These are phyloP conservation scores for Drosophila bifasciata DNA, from an alignment of 1,140 invertebrate species.

Conservation along the genomic window DNA sequence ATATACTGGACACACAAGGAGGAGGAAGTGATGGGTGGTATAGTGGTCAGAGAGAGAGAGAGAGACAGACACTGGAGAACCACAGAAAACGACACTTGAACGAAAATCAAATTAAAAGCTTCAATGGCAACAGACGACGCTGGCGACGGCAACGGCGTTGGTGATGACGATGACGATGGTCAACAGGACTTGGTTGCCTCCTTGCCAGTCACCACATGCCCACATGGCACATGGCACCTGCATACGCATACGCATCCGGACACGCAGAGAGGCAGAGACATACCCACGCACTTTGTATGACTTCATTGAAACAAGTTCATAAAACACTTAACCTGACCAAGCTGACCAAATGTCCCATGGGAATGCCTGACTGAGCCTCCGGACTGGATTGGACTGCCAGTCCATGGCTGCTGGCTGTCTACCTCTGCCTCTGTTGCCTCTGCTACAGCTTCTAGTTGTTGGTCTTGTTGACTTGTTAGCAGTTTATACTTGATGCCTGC, in stretches of 20 bases:
- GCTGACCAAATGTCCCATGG: conserved; percentile 66
- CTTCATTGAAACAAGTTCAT: conserved; percentile 81
- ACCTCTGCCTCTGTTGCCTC: conserved; percentile 22
- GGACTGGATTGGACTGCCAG: conserved; percentile 17
- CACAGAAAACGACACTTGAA: conserved; percentile 76
- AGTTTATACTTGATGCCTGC: conserved; percentile 39
- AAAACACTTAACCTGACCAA: conserved; percentile 80
- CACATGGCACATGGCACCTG: conserved; percentile 63
- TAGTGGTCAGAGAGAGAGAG: not conserved
- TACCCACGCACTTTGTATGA: conserved; percentile 65
- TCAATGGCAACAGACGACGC: conserved; percentile 69
- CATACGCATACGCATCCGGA: conserved; percentile 14
- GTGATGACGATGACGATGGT: conserved; percentile 20
- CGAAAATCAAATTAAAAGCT: conserved; percentile 82
- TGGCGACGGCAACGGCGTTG: conserved; percentile 3
- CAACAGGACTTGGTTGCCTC: conserved; percentile 4
- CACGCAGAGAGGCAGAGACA: conserved; percentile 5
- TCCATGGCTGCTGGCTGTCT: conserved; percentile 18
- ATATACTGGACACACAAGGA: conserved; percentile 30
- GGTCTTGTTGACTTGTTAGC: conserved; percentile 69
- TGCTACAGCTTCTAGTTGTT: conserved; percentile 2
- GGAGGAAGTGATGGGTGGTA: not conserved
- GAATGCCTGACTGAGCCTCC: conserved; percentile 45
- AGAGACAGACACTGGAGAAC: conserved; percentile 22
- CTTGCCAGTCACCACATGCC: conserved; percentile 44